Conservation (phyloP, 2,888 invertebrate species). For the Lasioglossum lativentre region DNA sequence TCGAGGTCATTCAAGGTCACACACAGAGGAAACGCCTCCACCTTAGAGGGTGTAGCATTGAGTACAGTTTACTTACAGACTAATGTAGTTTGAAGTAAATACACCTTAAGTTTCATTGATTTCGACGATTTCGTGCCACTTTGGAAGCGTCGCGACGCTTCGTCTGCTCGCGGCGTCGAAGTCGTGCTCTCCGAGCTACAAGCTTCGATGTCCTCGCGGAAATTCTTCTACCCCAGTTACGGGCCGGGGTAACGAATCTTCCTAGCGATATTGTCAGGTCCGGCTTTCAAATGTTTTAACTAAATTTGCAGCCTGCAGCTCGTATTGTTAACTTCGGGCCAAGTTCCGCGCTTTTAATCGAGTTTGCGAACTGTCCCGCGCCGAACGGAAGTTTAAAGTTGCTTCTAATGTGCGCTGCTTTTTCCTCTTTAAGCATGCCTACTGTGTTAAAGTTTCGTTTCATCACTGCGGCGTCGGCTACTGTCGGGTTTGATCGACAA, state of each 20-base stretch:
- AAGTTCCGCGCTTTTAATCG: neutral
- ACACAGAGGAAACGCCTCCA: no score
- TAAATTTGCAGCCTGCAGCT: neutral
- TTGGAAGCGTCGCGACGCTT: neutral
- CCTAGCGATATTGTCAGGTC: neutral
- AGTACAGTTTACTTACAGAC: no score
- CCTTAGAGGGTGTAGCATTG: no score
- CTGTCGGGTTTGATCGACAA: neutral
- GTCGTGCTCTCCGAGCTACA: neutral
- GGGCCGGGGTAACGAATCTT: neutral
- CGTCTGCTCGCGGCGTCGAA: neutral
- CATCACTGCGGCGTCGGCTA: neutral
- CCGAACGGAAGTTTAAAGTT: neutral
- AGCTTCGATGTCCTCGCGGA: neutral
- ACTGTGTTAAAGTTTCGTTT: neutral
- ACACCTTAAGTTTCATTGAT: no score
- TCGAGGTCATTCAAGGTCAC: no score
- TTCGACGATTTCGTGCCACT: no score
- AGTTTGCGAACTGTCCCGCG: neutral
- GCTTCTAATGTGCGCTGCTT: neutral
- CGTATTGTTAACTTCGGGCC: neutral
- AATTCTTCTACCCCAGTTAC: conserved; percentile 11
- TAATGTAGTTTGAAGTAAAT: no score
- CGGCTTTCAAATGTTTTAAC: neutral
- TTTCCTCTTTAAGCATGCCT: neutral